Conservation (phyloP, 2,797 vertebrate genomes). For the Cetoscarus ocellatus region DNA sequence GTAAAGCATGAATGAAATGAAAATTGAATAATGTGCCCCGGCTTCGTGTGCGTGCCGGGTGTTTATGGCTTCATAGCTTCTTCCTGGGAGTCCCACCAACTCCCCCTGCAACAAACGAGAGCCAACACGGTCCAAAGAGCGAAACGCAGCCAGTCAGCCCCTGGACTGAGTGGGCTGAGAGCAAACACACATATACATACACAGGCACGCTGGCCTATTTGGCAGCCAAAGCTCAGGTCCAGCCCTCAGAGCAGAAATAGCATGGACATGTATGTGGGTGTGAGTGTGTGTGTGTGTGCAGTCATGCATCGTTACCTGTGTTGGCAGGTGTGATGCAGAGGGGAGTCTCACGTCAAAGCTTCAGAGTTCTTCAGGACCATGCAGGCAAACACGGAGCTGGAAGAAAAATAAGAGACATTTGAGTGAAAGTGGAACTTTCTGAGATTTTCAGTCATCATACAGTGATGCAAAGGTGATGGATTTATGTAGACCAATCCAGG, state of each 20-base stretch:
- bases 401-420: neutral
- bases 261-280: neutral
- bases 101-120: constrained; percentile 45
- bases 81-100: constrained; percentile 46
- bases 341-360: constrained; percentile 26
- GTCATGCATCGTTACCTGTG: constrained; percentile 56
- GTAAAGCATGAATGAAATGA: constrained; percentile 41
- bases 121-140: constrained; percentile 34
- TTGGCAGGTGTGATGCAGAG: constrained; percentile 46
- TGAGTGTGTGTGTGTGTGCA: constrained; percentile 3
- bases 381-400: constrained; percentile 11
- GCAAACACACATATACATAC: neutral
- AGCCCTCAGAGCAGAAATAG: neutral
- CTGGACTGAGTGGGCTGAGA: constrained; percentile 17
- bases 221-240: constrained; percentile 20
- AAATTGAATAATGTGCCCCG: constrained; percentile 41
- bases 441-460: neutral
- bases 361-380: constrained; percentile 21
- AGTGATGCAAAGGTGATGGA: no score
- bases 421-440: neutral
- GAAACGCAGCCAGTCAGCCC: constrained; percentile 42
- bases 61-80: constrained; percentile 39
- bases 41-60: constrained; percentile 17
- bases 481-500: no score
- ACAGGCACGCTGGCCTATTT: constrained; percentile 20